Conservation (phyloP, 35 echinoderm and acorn worm genomes). For the Apostichopus parvimensis region DNA sequence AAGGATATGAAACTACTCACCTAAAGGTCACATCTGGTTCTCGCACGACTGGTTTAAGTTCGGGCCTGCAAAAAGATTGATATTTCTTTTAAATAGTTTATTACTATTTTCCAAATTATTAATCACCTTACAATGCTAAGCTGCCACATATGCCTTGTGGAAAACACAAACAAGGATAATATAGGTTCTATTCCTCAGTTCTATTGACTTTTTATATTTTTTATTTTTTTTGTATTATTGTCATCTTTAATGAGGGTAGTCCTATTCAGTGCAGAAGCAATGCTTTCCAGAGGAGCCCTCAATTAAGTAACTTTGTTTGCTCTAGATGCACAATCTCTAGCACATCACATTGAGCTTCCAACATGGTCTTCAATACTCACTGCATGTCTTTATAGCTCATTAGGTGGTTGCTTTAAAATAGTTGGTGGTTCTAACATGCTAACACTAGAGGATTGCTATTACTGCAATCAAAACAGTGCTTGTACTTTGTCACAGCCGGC, state of each 20-base stretch:
- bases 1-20: constrained; percentile 36
- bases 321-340: too few species aligned
- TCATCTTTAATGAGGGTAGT: neutral
- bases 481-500: too few species aligned
- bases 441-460: too few species aligned
- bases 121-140: neutral
- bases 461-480: too few species aligned
- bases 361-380: too few species aligned
- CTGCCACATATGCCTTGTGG: neutral
- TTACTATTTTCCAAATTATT: neutral
- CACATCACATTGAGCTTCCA: too few species aligned
- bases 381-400: too few species aligned
- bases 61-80: constrained; percentile 67
- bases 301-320: neutral
- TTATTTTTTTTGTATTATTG: neutral
- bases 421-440: too few species aligned
- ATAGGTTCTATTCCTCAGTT: too few species aligned
- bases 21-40: constrained; percentile 86
- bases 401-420: too few species aligned
- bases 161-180: too few species aligned
- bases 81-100: neutral
- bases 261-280: too few species aligned
- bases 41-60: constrained; percentile 77
- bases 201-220: neutral
- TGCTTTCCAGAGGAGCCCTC: neutral